Percentiles rank a stretch among this genome's conserved stretches.
Conservation (phyloP, 2,113 vertebrate species). For the Bungarus multicinctus region DNA sequence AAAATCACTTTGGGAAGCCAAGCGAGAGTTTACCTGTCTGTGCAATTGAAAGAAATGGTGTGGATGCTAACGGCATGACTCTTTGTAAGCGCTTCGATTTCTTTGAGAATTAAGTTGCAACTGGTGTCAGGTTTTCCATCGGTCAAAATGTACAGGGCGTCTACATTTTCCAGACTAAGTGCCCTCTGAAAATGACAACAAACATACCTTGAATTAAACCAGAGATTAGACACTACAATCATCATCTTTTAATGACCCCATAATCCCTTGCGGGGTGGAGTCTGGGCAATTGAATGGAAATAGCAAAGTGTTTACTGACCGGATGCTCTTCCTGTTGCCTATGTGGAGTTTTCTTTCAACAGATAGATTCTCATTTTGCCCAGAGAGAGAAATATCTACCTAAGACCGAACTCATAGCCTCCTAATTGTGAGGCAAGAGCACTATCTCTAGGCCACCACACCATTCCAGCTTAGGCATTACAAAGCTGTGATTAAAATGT, state of each 20-base stretch:
- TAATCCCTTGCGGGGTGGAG: too few species aligned
- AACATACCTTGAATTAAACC: not conserved
- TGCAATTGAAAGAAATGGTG: slow-evolving; percentile 69
- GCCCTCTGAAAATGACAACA: slow-evolving; percentile 65
- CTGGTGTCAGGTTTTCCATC: slow-evolving; percentile 80
- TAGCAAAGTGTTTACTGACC: too few species aligned
- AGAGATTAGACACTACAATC: not conserved
- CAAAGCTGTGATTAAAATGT: not conserved
- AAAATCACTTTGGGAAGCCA: not conserved
- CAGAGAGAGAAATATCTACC: too few species aligned
- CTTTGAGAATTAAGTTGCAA: slow-evolving; percentile 69
- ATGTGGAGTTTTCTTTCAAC: too few species aligned
- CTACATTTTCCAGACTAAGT: slow-evolving; percentile 60
- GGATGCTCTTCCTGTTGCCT: too few species aligned
- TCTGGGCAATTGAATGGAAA: too few species aligned
- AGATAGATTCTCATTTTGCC: too few species aligned
- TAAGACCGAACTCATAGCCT: too few species aligned
- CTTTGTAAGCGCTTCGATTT: slow-evolving; percentile 57
- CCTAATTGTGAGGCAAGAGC: too few species aligned
- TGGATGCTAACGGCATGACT: slow-evolving; percentile 68
- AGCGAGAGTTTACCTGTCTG: slow-evolving; percentile 66
- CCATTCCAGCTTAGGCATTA: not conserved
- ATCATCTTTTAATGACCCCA: too few species aligned
- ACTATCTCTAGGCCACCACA: too few species aligned
- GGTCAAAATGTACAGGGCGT: slow-evolving; percentile 78